Base-by-base conservation (phyloP, 2,888 invertebrate species). In the Agonum fuliginosum region DNA sequence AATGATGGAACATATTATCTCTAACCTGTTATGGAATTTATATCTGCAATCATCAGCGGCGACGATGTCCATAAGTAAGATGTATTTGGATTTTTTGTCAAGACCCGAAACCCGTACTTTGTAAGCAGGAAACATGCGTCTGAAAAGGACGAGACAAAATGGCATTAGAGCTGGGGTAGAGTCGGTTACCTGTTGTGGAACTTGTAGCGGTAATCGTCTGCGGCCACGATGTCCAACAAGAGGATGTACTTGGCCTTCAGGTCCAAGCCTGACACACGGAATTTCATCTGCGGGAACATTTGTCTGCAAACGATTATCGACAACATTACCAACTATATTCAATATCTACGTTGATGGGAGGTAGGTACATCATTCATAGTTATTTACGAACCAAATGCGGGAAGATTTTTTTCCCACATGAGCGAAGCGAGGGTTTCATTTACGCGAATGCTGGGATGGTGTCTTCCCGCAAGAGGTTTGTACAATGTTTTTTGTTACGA, bases 281-380 rank as follows among this genome's bases (percentile, higher is more conserved):
- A 98, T 92, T 98, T 98, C 95, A 96, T 98, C 90, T 99, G 97
- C 85, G 99, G 99, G 90, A 99, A 99, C 97, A 99, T 99, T 92
- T 99, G 97, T 91, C 98, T 99, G 93, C 81, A 93, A 91, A 81
- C 24, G 27, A 19, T 3, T 12, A 20, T 27, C n/a, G 22, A 22
- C 27, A n/a, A 69, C 43, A 65, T 6, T 19, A n/a, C n/a, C n/a
- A n/a, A n/a, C n/a, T n/a, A n/a, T n/a, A n/a, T n/a, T n/a, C n/a
- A 4, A 14, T 43, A 8, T 14, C 12, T 3, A 14, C 14, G 43
- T n/a, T 12, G 14, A 43, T 10, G 43, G 43, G 3, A 43, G 14
- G 5, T 1, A 43, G 5, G 14, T 43, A 43, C 12, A 43, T n/a
- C 12, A 12, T 43, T 14, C 4, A 43, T 14, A 43, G 17, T n/a